These are phyloP conservation scores for Percina caprodes DNA, from an alignment of 2,113 vertebrate species.

Conservation along the genomic window DNA sequence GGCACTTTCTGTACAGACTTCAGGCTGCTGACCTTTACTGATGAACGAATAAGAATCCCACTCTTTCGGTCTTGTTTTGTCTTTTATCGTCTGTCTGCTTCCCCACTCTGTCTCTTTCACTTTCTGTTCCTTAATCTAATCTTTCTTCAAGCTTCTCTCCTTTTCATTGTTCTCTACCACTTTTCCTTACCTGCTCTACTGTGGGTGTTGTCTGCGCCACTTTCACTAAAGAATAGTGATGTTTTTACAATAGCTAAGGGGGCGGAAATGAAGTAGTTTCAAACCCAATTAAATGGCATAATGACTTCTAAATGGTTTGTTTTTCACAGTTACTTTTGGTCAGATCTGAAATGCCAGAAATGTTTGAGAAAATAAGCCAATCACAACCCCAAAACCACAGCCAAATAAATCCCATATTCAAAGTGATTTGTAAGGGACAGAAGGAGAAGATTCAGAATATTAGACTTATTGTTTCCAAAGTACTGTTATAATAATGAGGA, in stretches of 20 bases:
- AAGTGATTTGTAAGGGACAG: not conserved
- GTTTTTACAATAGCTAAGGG: not conserved
- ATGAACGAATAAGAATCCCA: constrained; percentile 37
- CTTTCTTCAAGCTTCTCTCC: constrained; percentile 3
- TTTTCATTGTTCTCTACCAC: not conserved
- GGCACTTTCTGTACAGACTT: constrained; percentile 36
- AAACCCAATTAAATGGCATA: constrained; percentile 9
- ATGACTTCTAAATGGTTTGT: not conserved
- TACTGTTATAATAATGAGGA: not conserved
- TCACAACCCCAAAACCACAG: not conserved
- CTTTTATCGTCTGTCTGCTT: constrained; percentile 40
- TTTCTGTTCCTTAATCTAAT: constrained; percentile 15
- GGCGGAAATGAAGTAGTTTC: not conserved
- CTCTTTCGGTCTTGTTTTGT: constrained; percentile 33
- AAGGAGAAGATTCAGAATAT: not conserved
- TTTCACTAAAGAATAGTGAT: not conserved
- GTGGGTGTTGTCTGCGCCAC: not conserved
- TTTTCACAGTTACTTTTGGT: not conserved
- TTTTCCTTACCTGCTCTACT: not conserved
- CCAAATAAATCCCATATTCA: not conserved
- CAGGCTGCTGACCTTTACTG: constrained; percentile 62
- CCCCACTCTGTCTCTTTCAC: constrained; percentile 27
- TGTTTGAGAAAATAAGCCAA: not conserved
- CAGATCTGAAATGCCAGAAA: not conserved
- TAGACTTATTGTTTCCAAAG: not conserved